Percentiles rank a stretch among this genome's conserved stretches.
Conservation (phyloP, 1,140 invertebrate species). For the Drosophila bocki region DNA sequence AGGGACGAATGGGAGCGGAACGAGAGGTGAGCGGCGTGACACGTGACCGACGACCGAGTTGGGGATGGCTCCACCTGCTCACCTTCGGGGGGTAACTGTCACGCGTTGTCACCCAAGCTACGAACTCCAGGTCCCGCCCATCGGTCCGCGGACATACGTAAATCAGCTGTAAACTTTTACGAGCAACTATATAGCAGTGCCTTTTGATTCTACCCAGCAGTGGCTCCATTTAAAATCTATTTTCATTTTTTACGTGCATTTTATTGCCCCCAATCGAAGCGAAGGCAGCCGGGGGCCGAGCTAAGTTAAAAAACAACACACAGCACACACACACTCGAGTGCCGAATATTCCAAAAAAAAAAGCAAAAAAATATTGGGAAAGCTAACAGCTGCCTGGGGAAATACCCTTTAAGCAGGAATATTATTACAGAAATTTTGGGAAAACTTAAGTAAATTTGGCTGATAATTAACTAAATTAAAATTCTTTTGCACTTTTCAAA, state of each 20-base stretch:
- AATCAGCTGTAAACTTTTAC: slow-evolving; percentile 23
- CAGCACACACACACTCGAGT: neutral
- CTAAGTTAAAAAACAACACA: neutral
- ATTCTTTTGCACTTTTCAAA: neutral
- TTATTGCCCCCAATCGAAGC: slow-evolving; percentile 36
- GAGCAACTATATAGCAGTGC: neutral
- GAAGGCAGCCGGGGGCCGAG: slow-evolving; percentile 1
- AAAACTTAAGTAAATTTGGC: neutral
- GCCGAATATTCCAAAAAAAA: slow-evolving; percentile 17
- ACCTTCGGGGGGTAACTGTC: slow-evolving; percentile 35
- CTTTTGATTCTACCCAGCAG: neutral
- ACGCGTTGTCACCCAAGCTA: slow-evolving; percentile 57
- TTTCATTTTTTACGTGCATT: slow-evolving; percentile 30
- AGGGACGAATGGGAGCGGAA: slow-evolving; percentile 21
- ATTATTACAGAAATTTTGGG: neutral
- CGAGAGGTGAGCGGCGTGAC: slow-evolving; percentile 36
- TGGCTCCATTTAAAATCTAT: slow-evolving; percentile 34
- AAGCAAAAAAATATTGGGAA: neutral
- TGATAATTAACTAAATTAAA: neutral
- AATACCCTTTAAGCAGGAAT: slow-evolving; percentile 5
- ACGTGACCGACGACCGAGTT: slow-evolving; percentile 64
- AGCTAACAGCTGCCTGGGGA: neutral
- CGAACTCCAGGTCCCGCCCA: neutral
- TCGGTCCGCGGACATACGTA: slow-evolving; percentile 14
- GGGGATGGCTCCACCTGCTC: slow-evolving; percentile 8